Conservation (phyloP, 2,113 vertebrate genomes). For the Centropristis striata region DNA sequence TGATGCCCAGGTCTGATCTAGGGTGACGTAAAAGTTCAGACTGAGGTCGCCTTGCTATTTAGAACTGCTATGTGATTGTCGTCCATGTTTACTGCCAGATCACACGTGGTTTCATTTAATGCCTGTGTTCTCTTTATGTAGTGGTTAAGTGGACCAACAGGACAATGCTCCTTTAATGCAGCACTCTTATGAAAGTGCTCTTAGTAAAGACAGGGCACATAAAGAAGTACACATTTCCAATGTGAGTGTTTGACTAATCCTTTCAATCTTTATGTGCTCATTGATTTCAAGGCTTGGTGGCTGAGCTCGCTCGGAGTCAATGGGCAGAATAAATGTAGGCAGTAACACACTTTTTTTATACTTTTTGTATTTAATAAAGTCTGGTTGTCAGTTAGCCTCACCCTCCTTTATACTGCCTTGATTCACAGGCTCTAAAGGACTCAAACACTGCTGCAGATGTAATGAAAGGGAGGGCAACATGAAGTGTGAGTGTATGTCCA, state of each 20-base stretch:
- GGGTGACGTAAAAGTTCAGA: too few relatives aligned
- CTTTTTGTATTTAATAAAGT: slow-evolving; percentile 51
- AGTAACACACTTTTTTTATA: slow-evolving; percentile 28
- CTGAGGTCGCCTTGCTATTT: too few relatives aligned
- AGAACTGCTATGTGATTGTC: too few relatives aligned
- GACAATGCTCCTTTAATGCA: background rate
- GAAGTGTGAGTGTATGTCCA: slow-evolving; percentile 11
- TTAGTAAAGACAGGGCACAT: background rate
- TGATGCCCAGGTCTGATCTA: too few relatives aligned
- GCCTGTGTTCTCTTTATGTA: background rate
- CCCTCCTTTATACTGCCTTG: slow-evolving; percentile 20
- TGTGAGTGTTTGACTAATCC: slow-evolving; percentile 56
- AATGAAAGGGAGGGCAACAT: slow-evolving; percentile 12
- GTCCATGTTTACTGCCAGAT: background rate
- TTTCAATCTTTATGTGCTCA: slow-evolving; percentile 54
- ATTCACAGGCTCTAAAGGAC: slow-evolving; percentile 26
- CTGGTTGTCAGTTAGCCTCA: slow-evolving; percentile 37
- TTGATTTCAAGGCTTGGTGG: slow-evolving; percentile 31
- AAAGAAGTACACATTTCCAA: slow-evolving; percentile 35
- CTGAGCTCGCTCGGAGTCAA: slow-evolving; percentile 39
- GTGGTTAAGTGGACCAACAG: slow-evolving; percentile 17
- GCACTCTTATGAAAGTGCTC: slow-evolving; percentile 2
- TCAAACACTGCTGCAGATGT: slow-evolving; percentile 17
- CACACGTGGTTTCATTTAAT: background rate
- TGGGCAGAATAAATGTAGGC: slow-evolving; percentile 57